Conservation (phyloP, 2,797 vertebrate genomes). For the Momotus momota region DNA sequence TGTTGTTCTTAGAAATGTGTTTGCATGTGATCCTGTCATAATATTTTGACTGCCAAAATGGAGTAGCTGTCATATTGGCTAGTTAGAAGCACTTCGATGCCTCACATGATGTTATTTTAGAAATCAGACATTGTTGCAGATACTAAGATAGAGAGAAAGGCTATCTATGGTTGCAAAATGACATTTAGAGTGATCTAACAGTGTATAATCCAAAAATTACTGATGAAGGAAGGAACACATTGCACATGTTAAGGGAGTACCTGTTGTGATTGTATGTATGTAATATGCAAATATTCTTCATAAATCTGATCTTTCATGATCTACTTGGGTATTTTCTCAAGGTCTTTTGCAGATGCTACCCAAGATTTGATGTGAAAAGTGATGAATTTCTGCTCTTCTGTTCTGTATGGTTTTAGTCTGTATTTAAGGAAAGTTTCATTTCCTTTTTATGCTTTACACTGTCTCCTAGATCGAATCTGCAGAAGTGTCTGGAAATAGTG, state of each 20-base stretch:
- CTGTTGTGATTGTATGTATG: background rate
- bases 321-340: background rate
- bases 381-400: background rate
- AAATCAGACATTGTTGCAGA: background rate
- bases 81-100: background rate
- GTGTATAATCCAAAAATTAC: background rate
- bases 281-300: background rate
- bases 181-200: background rate
- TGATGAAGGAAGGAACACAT: background rate
- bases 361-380: background rate
- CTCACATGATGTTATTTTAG: background rate
- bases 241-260: background rate
- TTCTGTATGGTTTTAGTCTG: background rate
- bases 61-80: background rate
- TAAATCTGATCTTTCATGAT: background rate
- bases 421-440: background rate
- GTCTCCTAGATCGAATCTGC: conserved; percentile 90
- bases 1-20: background rate
- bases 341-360: background rate
- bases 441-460: background rate
- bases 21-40: background rate
- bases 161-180: background rate
- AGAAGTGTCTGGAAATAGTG: conserved; percentile 93
- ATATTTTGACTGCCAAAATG: background rate
- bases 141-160: background rate